Conservation (phyloP, 2,113 vertebrate species). For the Microcebus murinus region DNA sequence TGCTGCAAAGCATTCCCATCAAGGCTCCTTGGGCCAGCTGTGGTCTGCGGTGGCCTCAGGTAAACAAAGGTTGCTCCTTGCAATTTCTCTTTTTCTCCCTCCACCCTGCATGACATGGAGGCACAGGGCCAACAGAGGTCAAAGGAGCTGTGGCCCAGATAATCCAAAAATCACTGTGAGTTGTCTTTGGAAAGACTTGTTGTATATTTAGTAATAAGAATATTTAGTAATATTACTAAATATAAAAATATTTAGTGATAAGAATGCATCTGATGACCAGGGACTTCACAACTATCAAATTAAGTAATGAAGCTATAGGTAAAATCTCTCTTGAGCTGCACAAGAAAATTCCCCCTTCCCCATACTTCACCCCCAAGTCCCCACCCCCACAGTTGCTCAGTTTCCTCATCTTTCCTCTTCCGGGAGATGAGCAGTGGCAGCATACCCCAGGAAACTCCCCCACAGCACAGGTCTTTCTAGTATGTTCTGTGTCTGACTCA, state of each 20-base stretch:
- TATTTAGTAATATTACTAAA: too few species aligned
- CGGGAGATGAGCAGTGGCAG: not conserved
- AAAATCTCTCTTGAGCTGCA: not conserved
- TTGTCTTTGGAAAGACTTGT: not conserved
- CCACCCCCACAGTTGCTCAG: rapidly evolving
- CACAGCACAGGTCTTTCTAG: not conserved
- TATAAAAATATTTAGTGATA: not conserved
- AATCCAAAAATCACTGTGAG: not conserved
- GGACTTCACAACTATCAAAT: not conserved
- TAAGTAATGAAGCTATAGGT: not conserved
- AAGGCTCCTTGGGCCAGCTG: constrained; percentile 16
- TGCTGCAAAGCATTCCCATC: not conserved
- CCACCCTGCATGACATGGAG: not conserved
- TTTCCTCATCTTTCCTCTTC: rapidly evolving
- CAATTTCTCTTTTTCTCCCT: too few species aligned
- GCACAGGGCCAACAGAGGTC: not conserved
- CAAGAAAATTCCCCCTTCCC: not conserved
- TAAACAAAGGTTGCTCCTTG: too few species aligned
- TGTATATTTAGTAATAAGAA: not conserved
- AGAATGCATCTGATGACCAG: not conserved
- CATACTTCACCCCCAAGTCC: rapidly evolving
- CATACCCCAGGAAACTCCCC: not conserved
- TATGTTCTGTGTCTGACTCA: not conserved
- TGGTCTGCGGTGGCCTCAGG: not conserved
- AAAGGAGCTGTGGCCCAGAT: not conserved